Base-by-base conservation (phyloP, 2,113 vertebrate genomes). In the Pterophyllum scalare region DNA sequence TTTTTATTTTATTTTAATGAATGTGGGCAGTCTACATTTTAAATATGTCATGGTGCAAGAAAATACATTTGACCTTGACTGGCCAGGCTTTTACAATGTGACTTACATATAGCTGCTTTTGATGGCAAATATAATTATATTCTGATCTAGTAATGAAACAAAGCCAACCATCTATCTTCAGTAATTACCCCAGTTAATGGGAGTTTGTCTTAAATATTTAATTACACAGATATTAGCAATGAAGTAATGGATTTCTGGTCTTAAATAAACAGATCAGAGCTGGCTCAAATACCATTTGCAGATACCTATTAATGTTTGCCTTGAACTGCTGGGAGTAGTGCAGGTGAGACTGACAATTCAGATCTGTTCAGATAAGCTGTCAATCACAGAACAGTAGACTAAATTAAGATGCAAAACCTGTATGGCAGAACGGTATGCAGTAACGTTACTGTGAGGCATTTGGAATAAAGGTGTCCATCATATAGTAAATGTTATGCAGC, bases 361-460 rank as follows among this genome's bases (percentile, higher is more conserved):
- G 84, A 85, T 84, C 58, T n/a, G 75, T 58, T 88, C 75, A 87
- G 75, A 91, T 82, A 84, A 85, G 75, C 64, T 88, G 86, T 89
- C 76, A 2, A 79, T 91, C 88, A 89, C 78, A 72, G 59, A 78
- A 77, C 5, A 17, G 40, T 0, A 5, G 0, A 40, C 20, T 70
- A 77, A 81, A 90, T 86, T 80, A 59, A 82, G 84, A 86, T 80
- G 84, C 79, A 78, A 54, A 75, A 84, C 49, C 65, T 56, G 31
- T n/a, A 59, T 26, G 35, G 52, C 12, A 40, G n/a, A 75, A 80
- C 56, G 31, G 14, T 28, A 17, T 13, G 31, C 17, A 22, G 10
- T 43, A 59, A 80, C 79, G 58, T 57, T 33, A 57, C 58, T 59
- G 24, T 64, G 49, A 74, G 79, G 75, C 17, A 74, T 87, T 74